Evolutionary conservation across 2,888 invertebrate species (phyloP).

Genomic region (Dolomedes plantarius): DNA sequence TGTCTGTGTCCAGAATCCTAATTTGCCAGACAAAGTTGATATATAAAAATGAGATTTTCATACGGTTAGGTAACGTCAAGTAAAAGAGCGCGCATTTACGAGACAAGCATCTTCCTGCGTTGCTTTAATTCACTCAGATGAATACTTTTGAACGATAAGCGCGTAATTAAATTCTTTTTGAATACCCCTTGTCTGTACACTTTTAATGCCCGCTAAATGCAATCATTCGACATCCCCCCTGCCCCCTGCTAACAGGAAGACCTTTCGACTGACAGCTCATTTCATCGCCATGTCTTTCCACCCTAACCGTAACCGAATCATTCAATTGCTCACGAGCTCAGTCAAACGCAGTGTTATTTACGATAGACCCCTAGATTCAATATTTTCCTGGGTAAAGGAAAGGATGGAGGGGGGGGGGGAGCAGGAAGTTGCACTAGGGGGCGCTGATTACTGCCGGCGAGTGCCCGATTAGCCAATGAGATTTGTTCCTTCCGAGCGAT

Average conservation of each 20-base stretch:
- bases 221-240: neutral
- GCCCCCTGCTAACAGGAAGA: neutral
- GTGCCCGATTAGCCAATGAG: slow-evolving; percentile 71
- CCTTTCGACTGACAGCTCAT: slow-evolving; percentile 13
- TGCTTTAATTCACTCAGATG: too few species aligned
- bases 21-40: too few species aligned
- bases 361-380: slow-evolving; percentile 25
- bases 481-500: slow-evolving; percentile 68
- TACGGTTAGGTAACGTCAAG: too few species aligned
- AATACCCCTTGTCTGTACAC: neutral
- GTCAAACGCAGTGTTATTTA: slow-evolving; percentile 64
- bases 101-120: too few species aligned
- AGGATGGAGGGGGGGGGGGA: too few species aligned
- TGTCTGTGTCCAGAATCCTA: too few species aligned
- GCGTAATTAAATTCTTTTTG: neutral
- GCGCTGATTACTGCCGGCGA: slow-evolving; percentile 66
- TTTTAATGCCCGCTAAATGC: neutral
- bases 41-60: too few species aligned
- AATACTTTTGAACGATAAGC: neutral
- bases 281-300: neutral
- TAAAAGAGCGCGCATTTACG: too few species aligned
- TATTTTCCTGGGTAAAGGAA: slow-evolving; percentile 7
- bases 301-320: slow-evolving; percentile 65
- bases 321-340: slow-evolving; percentile 54
- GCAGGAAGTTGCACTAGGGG: slow-evolving; percentile 17